Evolutionary conservation across 1,140 invertebrate species (phyloP), one percentile per base, ranked within the genome.

Genomic region (Drosophila kepulauana): DNA sequence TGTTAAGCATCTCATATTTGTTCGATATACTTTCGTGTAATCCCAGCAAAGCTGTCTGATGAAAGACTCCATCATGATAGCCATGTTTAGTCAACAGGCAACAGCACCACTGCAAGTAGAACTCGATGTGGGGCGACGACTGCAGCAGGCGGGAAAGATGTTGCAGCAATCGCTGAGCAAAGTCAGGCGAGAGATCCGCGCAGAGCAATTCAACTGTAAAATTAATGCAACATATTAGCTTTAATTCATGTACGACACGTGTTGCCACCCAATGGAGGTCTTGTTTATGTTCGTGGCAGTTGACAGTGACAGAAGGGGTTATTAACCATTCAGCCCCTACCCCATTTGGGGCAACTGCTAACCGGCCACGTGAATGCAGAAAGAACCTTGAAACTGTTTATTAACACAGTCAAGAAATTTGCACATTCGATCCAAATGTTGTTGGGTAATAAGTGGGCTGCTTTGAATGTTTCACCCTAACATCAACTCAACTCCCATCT

Each of bases 91-190:
- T 95, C 33, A 98, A 86, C 2, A 98, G 92, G 46, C 88, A 87
- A 76, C 95, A 94, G 45, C 96, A 93, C 98, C 98, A 99, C 28
- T 94, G 91, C 1, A 98, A 91, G 93, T 99, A 97, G 91, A 98
- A 98, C 89, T 99, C 97, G 49, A 99, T 90, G 90, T 99, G 98
- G 2, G 94, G 93, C 1, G 96, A 96, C 10, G 93, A 93, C 80
- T 98, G 97, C 13, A 99, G 91, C 59, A 95, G 94, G 13, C 93
- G 93, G 0, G 96, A 95, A 20, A 98, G 82, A 68, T 96, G 96
- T 52, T 94, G 93, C 5, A 98, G 91, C 20, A 98, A 86, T 64
- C 96, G 95, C 75, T 97, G 95, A 1, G 96, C 93, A 91, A 98
- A 99, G n/a, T 96, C 93, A 43, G 95, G 93, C 8, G 97, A 94